Base-by-base conservation (phyloP, 2,888 invertebrate genomes). In the Lochmaea crataegi region DNA sequence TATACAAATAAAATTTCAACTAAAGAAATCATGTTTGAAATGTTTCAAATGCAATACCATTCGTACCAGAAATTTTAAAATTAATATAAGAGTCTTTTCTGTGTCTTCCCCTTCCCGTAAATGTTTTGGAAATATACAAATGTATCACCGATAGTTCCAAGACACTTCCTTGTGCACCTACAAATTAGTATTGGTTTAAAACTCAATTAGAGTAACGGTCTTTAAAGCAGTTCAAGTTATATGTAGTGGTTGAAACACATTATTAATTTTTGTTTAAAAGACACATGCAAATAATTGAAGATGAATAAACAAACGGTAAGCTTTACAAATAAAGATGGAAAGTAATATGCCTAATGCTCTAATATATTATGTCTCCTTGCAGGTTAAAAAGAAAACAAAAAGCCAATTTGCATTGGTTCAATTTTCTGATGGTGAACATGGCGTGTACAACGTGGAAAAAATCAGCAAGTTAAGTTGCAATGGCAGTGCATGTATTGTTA, bases 111-210 rank as follows among this genome's bases (percentile, higher is more conserved):
- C 45, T 45, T 45, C 45, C 45, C 4, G 45, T 45, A 4, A 45
- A 45, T 45, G 45, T 45, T 45, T 45, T 45, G 45, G 45, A 45
- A 45, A 45, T 45, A 45, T 45, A 45, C 45, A 45, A 45, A 45
- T 45, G 45, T 45, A 45, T 45, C 12, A 45, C 12, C 45, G 45
- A 45, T 45, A 45, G 45, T 45, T 45, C 45, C 45, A 45, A 12
- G 45, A 45, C 45, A 45, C 12, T 45, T 2, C 12, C 45, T 45
- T 4, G 12, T 45, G 45, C 45, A 45, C 45, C 45, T 14, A 11
- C 45, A 45, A n/a, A n/a, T n/a, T n/a, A 2, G 3, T 45, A 45
- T 45, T 45, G 45, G 12, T 12, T 12, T 45, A 45, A 45, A 45
- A 45, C 12, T 1, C 0, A 45, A 45, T 45, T 4, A 0, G 11